Conservation (phyloP, 2,888 invertebrate species). For the Rapana venosa region DNA sequence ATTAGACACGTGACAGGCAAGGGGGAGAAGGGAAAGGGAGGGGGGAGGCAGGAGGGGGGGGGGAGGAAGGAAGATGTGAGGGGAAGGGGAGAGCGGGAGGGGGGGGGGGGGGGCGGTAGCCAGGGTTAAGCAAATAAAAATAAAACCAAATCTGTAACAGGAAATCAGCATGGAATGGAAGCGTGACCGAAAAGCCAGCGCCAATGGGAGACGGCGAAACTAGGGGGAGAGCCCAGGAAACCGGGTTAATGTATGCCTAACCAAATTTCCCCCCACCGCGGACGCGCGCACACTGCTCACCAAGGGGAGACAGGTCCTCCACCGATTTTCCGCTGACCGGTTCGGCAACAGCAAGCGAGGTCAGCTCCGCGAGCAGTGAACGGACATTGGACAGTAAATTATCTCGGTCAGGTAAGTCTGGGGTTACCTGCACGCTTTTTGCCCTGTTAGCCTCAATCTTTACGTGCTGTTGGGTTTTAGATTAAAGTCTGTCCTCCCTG, state of each 20-base stretch:
- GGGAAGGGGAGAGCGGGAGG: not conserved
- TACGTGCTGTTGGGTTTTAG: not conserved
- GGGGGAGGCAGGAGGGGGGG: not conserved
- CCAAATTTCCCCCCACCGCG: not conserved
- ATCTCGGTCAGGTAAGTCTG: not conserved
- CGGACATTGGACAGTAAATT: not conserved
- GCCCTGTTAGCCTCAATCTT: not conserved
- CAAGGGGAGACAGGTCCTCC: not conserved
- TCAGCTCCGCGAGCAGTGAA: not conserved
- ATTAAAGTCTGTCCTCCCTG: not conserved
- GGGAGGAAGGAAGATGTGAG: not conserved
- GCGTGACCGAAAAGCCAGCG: not conserved
- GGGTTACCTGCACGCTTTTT: not conserved
- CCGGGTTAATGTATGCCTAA: constrained; percentile 17
- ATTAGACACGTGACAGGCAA: not conserved
- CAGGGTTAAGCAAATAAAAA: not conserved
- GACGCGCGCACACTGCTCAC: not conserved
- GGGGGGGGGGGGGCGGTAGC: not conserved
- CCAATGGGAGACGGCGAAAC: not conserved
- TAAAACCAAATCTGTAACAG: not conserved
- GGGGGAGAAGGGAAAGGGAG: not conserved
- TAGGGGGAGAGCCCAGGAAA: not conserved
- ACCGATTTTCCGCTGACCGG: not conserved
- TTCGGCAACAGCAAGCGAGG: not conserved
- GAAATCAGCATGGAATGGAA: not conserved